Evolutionary conservation across 2,113 vertebrate species (phyloP).

Genomic region (Rallus limicola): DNA sequence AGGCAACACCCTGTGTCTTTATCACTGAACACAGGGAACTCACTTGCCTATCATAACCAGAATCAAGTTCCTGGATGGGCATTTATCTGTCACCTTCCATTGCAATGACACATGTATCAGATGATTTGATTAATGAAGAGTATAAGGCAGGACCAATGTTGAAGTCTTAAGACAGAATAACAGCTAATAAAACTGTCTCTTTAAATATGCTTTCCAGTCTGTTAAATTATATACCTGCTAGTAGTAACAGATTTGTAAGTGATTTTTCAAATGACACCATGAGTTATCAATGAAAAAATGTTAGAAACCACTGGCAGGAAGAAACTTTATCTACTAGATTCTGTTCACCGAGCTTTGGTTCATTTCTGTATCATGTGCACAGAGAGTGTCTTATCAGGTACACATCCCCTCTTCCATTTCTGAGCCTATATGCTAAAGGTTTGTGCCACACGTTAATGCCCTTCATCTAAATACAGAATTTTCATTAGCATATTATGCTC

Average conservation of each 20-base stretch:
- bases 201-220: background rate
- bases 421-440: background rate
- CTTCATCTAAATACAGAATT: background rate
- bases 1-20: background rate
- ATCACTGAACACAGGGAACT: background rate
- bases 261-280: background rate
- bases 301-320: background rate
- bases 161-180: background rate
- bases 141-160: background rate
- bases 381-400: background rate
- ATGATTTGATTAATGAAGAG: background rate
- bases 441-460: background rate
- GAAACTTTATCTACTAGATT: background rate
- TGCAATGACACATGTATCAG: background rate
- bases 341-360: background rate
- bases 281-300: background rate
- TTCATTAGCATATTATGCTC: background rate
- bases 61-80: background rate
- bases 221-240: background rate
- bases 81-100: background rate
- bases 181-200: background rate
- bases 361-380: background rate
- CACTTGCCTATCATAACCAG: background rate
- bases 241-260: background rate
- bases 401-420: background rate